Base-by-base conservation (phyloP, 2,888 invertebrate species). In the Cephus spinipes region DNA sequence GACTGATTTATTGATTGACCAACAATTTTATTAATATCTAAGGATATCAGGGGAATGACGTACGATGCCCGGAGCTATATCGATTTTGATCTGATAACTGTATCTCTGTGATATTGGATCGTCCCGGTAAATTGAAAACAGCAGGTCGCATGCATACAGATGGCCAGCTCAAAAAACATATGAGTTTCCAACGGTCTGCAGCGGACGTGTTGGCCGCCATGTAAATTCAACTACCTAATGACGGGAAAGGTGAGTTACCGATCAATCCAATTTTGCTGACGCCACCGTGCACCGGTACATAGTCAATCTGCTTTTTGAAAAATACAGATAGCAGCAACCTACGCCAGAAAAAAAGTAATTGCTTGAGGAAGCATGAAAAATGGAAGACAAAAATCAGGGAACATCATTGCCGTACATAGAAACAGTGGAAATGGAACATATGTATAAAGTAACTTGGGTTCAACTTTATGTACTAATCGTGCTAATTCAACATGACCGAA, bases 231-330 rank as follows among this genome's bases (percentile, higher is more conserved):
- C 31, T 71, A 71, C 30, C 31, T 71, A 71, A 71, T 33, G 71
- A 71, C 71, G 71, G 71, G 1, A 55, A 71, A 71, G 71, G 71
- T 71, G 71, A 71, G 71, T 71, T 71, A 71, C 71, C 71, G 71
- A 71, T 33, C 71, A 33, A 71, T 71, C 31, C 33, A 71, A 71
- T 71, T 71, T 71, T 23, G 33, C 71, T 55, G 55, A 55, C 55
- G 55, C 55, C 55, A 55, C 23, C 23, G 23, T 23, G 55, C 23
- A 9, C 23, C 55, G 55, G 55, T 23, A 55, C 9, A 15, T 55
- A 23, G 55, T 23, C 23, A 55, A 55, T 55, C 55, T 55, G 55
- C 55, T 55, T 55, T 23, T 55, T 55, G 23, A 55, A 55, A 55
- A 55, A 23, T 23, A 55, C 23, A 55, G 55, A 23, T 23, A 55